phyloP scores from a whole-genome alignment of 2,113 vertebrate species.

The Barbus barbus region DNA sequence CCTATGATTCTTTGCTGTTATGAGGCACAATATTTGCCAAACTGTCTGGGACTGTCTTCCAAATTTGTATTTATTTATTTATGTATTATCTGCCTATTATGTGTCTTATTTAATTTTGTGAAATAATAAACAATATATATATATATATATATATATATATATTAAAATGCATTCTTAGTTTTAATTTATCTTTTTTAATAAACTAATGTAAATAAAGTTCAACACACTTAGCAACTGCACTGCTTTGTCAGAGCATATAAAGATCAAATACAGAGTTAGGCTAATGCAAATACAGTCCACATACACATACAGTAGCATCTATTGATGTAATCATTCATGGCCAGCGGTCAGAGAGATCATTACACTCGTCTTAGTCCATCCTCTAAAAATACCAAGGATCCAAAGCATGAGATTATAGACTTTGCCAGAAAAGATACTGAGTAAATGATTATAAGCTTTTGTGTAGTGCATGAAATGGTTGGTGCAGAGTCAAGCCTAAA shows the following conservation, averaged over 20 bases:
- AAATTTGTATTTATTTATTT: background rate
- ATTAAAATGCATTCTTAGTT: too few species aligned
- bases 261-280: background rate
- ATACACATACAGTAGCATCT: background rate
- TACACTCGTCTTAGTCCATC: constrained; percentile 62
- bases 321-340: constrained; percentile 55
- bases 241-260: background rate
- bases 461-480: constrained; percentile 70
- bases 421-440: constrained; percentile 56
- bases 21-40: background rate
- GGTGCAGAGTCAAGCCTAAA: constrained; percentile 66
- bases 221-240: background rate
- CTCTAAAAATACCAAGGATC: constrained; percentile 68
- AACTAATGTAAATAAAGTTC: background rate
- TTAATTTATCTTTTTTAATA: too few species aligned
- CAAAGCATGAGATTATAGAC: constrained; percentile 69
- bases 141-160: too few species aligned
- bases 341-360: constrained; percentile 63
- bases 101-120: background rate
- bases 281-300: background rate
- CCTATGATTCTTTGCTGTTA: background rate
- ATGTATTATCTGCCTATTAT: background rate
- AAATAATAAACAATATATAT: background rate
- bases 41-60: background rate
- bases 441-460: constrained; percentile 73